These are phyloP conservation scores for Australoheros facetus DNA, from an alignment of 2,797 vertebrate genomes.

Conservation along the genomic window DNA sequence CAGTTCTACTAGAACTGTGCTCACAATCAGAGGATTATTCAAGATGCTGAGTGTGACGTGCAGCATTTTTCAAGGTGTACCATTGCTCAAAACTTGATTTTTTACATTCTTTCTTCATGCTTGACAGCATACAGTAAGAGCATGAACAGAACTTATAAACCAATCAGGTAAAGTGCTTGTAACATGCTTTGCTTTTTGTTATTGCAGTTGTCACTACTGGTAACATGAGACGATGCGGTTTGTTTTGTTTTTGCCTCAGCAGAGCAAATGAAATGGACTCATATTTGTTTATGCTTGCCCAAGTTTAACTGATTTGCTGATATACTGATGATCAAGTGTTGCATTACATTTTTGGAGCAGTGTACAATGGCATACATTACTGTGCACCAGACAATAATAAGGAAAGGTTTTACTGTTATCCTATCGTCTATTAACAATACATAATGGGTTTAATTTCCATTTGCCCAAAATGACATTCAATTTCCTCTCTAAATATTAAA, in stretches of 20 bases:
- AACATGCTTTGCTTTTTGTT: not conserved
- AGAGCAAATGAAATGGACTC: too few species aligned
- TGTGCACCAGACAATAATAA: not conserved
- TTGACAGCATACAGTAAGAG: not conserved
- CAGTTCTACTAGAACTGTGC: not conserved
- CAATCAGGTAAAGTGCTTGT: not conserved
- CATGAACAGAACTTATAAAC: slow-evolving; percentile 8
- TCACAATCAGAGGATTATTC: not conserved
- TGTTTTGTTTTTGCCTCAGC: too few species aligned
- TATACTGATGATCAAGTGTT: not conserved
- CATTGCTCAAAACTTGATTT: not conserved
- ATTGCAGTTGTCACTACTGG: too few species aligned
- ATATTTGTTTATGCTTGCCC: too few species aligned
- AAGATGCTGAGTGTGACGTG: too few species aligned
- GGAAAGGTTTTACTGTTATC: not conserved
- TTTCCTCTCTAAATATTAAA: not conserved
- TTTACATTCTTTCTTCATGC: not conserved
- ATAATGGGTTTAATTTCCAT: not conserved
- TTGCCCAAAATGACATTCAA: not conserved
- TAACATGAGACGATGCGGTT: too few species aligned
- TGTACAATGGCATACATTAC: not conserved
- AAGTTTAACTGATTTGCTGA: not conserved
- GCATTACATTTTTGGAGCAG: not conserved
- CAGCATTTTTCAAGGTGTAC: slow-evolving; percentile 7
- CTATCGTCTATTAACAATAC: not conserved